Percentiles rank a stretch among this genome's conserved stretches.
Evolutionary conservation across 1,140 invertebrate species (phyloP).

Genomic region (Aphelinus atriplicis): DNA sequence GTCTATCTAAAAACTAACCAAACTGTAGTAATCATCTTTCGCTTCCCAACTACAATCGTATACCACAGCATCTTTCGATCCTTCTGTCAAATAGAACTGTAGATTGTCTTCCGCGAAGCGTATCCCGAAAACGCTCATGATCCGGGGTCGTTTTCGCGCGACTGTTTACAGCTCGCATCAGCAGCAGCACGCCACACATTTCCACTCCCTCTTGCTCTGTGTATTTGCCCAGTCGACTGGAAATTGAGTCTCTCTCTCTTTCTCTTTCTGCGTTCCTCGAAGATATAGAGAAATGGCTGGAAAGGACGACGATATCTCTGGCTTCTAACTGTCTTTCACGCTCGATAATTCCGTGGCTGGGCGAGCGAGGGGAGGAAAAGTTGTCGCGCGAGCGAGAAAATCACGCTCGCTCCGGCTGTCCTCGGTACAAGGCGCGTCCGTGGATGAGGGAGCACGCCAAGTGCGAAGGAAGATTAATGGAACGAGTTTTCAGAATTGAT

Average conservation of each 20-base stretch:
- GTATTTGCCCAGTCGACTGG: conserved; percentile 13
- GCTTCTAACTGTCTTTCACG: conserved; percentile 2
- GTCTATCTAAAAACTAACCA: too few relatives aligned
- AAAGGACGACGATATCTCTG: conserved; percentile 2
- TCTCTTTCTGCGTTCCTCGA: too few relatives aligned
- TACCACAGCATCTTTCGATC: too few relatives aligned
- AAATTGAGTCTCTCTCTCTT: not conserved
- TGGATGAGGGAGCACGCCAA: not conserved
- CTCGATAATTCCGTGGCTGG: conserved; percentile 3
- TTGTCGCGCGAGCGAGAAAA: not conserved
- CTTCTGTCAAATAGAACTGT: too few relatives aligned
- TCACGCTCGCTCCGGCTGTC: not conserved
- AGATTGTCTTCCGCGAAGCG: too few relatives aligned
- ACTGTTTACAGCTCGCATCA: too few relatives aligned
- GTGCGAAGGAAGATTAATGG: conserved; percentile 28
- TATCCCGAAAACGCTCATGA: too few relatives aligned
- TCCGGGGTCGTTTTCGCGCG: too few relatives aligned
- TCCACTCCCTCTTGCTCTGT: not conserved
- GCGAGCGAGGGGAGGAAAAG: not conserved
- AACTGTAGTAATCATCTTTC: too few relatives aligned
- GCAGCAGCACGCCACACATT: too few relatives aligned
- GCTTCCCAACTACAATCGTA: too few relatives aligned
- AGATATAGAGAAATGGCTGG: too few relatives aligned
- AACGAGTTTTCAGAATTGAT: not conserved
- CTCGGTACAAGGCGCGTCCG: not conserved